A percentile compares a stretch with the other conserved stretches of the same genome.
Evolutionary conservation across 2,113 vertebrate species (phyloP).

Genomic region (Meleagris gallopavo): DNA sequence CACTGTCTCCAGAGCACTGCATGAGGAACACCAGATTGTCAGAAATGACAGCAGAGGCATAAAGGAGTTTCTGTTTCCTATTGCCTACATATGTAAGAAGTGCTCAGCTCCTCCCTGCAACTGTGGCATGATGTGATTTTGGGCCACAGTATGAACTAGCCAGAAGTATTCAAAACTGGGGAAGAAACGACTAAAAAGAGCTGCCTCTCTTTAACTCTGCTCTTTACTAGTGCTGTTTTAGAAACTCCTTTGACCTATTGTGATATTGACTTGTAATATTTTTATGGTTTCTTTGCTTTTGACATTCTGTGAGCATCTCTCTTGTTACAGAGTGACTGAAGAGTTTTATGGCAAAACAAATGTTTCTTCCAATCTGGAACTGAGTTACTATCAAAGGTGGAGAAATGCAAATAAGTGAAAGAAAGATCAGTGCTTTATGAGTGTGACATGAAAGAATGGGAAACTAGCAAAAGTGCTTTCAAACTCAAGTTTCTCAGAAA

Average conservation of each 20-base stretch:
- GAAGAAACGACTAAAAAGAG: background rate
- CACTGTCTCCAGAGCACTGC: background rate
- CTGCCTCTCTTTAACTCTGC: background rate
- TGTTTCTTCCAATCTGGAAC: background rate
- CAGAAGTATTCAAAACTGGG: background rate
- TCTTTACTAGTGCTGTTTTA: background rate
- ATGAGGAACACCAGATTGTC: background rate
- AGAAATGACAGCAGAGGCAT: background rate
- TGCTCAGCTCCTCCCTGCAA: background rate
- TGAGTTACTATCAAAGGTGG: background rate
- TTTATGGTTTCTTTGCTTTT: background rate
- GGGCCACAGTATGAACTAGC: background rate
- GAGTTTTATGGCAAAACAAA: background rate
- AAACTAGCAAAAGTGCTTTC: background rate
- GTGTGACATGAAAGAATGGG: background rate
- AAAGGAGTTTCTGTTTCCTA: background rate
- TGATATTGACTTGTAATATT: background rate
- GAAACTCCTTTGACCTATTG: background rate
- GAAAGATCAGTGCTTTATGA: background rate
- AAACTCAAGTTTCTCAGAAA: background rate
- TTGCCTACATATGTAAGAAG: background rate
- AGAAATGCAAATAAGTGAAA: background rate
- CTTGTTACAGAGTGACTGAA: background rate
- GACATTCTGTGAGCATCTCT: background rate
- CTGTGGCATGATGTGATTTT: background rate